A percentile compares a stretch with the other conserved stretches of the same genome.
Evolutionary conservation across 2,888 invertebrate genomes (phyloP).

Genomic region (Trichogramma evanescens): DNA sequence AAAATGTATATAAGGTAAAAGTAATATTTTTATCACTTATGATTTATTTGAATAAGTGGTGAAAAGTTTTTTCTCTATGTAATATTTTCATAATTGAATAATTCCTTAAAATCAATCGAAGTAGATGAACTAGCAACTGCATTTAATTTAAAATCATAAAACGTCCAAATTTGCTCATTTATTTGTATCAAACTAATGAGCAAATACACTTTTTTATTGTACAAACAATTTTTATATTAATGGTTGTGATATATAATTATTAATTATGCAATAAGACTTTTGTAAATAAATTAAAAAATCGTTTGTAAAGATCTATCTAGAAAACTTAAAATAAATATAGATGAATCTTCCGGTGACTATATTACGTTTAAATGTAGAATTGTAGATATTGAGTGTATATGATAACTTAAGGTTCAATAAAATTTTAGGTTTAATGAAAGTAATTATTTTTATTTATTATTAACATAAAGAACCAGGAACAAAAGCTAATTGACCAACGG

Average conservation of each 20-base stretch:
- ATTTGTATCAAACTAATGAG: not conserved
- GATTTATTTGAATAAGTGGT: not conserved
- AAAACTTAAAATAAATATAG: slow-evolving; percentile 4
- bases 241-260: slow-evolving; percentile 18
- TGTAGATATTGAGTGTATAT: too few species aligned
- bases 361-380: too few species aligned
- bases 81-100: not conserved
- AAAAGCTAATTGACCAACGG: slow-evolving; percentile 10
- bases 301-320: slow-evolving; percentile 7
- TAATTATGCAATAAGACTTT: slow-evolving; percentile 6
- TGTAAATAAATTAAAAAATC: slow-evolving; percentile 3
- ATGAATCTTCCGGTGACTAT: not conserved
- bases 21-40: too few species aligned
- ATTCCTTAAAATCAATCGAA: not conserved
- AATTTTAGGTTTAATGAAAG: too few species aligned
- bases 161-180: not conserved
- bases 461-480: slow-evolving; percentile 16
- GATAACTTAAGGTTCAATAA: too few species aligned
- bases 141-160: not conserved
- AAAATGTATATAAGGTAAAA: too few species aligned
- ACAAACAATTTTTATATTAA: slow-evolving; percentile 1
- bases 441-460: slow-evolving; percentile 4
- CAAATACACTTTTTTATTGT: slow-evolving; percentile 1
- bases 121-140: not conserved
- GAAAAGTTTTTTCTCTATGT: not conserved